Evolutionary conservation across 2,113 vertebrate genomes (phyloP), one percentile per base, ranked within the genome.

Genomic region (Saimiri boliviensis): DNA sequence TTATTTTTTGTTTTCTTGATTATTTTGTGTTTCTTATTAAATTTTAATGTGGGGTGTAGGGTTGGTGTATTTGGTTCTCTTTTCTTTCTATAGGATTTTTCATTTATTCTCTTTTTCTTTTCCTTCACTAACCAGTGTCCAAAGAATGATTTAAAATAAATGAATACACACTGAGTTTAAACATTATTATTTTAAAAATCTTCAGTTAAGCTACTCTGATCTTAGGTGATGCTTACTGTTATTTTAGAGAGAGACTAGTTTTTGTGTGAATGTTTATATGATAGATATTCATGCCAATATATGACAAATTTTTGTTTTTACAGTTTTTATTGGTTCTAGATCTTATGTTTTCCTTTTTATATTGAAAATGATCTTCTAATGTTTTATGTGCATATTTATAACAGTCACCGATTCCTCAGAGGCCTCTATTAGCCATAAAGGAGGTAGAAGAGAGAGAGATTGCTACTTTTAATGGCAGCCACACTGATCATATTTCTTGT

Each of bases 311-410:
- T 97, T 86, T 30, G 66, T 77, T 94, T 91, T 66, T 96, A 37
- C 76, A 30, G 37, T 74, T 49, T 93, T 94, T 80, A 71, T 74
- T 91, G 30, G 35, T 91, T 93, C 17, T 25, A 86, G 60, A 71
- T 49, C 49, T 54, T 89, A 47, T 86, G 16, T 66, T 85, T 95
- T 86, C 35, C 40, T 89, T 81, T 82, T 70, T 58, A 10, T 63
- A 42, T 23, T 27, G 42, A 42, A 85, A 97, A 97, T 95, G 88
- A 87, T 97, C 70, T 97, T 96, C 97, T 98, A 58, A 42, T 80
- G 93, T 97, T 98, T 98, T 97, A 96, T 98, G 97, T 97, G 97
- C 97, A 97, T 70, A 97, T 98, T 98, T 98, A 91, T 93, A 95
- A 92, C 92, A 94, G 88, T 94, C 83, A 95, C 93, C 25, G 74